Evolutionary conservation across 37 sponge, comb jelly and placozoan species (phyloP), one percentile per base, ranked within the genome.

Genomic region (Cliona cf. orientalis): DNA sequence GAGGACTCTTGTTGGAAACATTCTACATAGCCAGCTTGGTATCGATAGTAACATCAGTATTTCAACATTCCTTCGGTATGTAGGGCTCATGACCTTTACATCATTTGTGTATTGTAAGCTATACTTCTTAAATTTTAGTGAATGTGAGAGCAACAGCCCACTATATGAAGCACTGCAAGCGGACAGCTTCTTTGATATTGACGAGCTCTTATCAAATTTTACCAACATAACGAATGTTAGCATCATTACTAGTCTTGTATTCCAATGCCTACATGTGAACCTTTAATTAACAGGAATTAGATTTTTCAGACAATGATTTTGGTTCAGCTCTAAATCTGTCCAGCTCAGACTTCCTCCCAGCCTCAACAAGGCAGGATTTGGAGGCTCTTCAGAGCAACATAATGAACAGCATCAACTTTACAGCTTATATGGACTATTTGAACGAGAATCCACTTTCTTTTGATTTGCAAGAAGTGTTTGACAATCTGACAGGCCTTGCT

Each of bases 21-120:
- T 78, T 21, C 21, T 38, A 0, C 3, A 21, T 19, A 17, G 46
- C 31, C 32, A 22, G 11, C 14, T 62, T 33, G 45, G 34, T 2
- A n/a, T 64, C 31, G 17, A 45, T 26, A 33, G 28, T 21, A 78
- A 78, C 64, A 43, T 78, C 33, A 78, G 78, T 35, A 5, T 78
- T 5, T 41, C 78, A 17, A 26, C 22, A 22, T 28, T 46, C 9
- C 34, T 78, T 14, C 62, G 66, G 78, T 78, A 58, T 4, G 0
- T n/a, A n/a, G n/a, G n/a, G n/a, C n/a, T n/a, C n/a, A n/a, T n/a
- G n/a, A n/a, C n/a, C n/a, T n/a, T n/a, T n/a, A n/a, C n/a, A n/a
- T n/a, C n/a, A n/a, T 17, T 17, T 46, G 73, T 66, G 68, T n/a
- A n/a, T n/a, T n/a, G n/a, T n/a, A n/a, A n/a, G n/a, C n/a, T n/a